phyloP scores from a whole-genome alignment of 2,797 vertebrate species.

The Pogoniulus pusillus region DNA sequence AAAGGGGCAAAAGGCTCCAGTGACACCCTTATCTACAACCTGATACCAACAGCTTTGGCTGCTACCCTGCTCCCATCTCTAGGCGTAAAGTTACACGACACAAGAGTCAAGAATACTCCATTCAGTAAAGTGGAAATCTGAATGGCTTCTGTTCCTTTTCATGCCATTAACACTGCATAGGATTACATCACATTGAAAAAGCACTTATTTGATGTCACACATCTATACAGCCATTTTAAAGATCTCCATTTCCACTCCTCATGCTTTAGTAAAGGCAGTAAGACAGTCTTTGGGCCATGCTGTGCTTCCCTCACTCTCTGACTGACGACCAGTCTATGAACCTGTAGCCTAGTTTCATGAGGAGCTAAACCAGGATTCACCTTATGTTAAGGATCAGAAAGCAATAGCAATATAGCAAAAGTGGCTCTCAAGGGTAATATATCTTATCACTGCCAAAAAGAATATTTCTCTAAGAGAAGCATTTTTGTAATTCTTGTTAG shows the following conservation, averaged over 20 bases:
- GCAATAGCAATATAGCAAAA: constrained; percentile 43
- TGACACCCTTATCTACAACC: constrained; percentile 64
- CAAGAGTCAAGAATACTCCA: neutral
- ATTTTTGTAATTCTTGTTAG: constrained; percentile 56
- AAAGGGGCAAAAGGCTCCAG: constrained; percentile 49
- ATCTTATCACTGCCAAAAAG: constrained; percentile 36
- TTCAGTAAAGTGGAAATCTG: neutral
- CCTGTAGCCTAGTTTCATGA: neutral
- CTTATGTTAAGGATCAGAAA: constrained; percentile 40
- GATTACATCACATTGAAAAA: neutral
- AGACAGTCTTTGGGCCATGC: neutral
- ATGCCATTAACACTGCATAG: neutral
- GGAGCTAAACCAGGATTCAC: neutral
- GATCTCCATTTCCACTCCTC: neutral
- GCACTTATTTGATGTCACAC: neutral
- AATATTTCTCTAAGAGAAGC: constrained; percentile 40
- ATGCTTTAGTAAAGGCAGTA: neutral
- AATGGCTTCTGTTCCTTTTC: neutral
- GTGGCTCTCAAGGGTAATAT: constrained; percentile 38
- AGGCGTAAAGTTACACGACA: constrained; percentile 35
- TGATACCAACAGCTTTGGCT: constrained; percentile 44
- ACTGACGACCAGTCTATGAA: neutral
- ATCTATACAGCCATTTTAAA: neutral
- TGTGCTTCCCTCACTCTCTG: neutral
- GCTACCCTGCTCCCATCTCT: constrained; percentile 49